Evolutionary conservation across 2,888 invertebrate species (phyloP).

Genomic region (Lasioglossum morio): DNA sequence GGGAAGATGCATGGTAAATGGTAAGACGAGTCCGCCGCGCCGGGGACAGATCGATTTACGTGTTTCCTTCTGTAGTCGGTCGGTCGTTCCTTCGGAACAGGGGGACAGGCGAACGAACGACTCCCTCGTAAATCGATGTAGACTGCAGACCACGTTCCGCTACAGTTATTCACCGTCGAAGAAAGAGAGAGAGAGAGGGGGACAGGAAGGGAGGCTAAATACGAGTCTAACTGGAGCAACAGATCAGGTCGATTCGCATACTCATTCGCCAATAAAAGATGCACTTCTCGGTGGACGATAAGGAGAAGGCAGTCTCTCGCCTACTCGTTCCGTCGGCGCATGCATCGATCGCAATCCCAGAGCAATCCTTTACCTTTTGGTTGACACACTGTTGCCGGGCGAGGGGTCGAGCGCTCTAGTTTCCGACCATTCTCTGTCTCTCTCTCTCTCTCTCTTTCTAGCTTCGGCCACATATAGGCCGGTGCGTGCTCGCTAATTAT

Average conservation of each 20-base stretch:
- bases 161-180: slow-evolving; percentile 21
- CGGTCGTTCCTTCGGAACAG: slow-evolving; percentile 34
- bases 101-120: slow-evolving; percentile 27
- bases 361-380: slow-evolving; percentile 47
- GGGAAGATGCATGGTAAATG: slow-evolving; percentile 20
- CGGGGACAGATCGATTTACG: slow-evolving; percentile 63
- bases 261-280: slow-evolving; percentile 20
- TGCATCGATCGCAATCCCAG: slow-evolving; percentile 49
- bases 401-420: slow-evolving; percentile 30
- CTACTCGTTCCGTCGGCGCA: slow-evolving; percentile 41
- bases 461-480: background rate
- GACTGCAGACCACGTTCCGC: slow-evolving; percentile 39
- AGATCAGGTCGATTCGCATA: background rate
- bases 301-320: background rate
- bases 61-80: slow-evolving; percentile 28
- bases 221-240: slow-evolving; percentile 14
- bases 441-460: background rate
- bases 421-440: slow-evolving; percentile 39
- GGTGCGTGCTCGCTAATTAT: slow-evolving; percentile 43
- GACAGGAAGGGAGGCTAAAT: background rate
- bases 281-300: slow-evolving; percentile 21
- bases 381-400: slow-evolving; percentile 23
- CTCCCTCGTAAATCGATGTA: slow-evolving; percentile 37
- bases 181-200: background rate
- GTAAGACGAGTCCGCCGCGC: slow-evolving; percentile 41